Base-by-base conservation (phyloP, 2,797 vertebrate genomes). In the Cynopterus sphinx region DNA sequence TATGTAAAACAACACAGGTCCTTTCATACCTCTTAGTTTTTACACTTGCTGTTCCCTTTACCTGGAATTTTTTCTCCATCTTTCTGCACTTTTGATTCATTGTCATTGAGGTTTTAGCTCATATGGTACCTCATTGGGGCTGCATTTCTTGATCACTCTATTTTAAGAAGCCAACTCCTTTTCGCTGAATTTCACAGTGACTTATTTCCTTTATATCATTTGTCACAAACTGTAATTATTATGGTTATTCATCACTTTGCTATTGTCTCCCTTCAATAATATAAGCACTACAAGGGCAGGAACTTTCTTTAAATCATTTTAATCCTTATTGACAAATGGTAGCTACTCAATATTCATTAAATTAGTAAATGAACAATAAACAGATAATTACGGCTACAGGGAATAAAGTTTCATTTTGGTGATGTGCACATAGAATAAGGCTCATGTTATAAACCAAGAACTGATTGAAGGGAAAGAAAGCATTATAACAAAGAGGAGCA, bases 331-430 rank as follows among this genome's bases (percentile, higher is more conserved):
- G 15, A 57, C 26, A 46, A 87, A 63, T 43, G 59, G 13, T 21
- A 65, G 11, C 17, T 33, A 55, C 16, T 77, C 19, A 17, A 1
- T 87, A 70, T 78, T 70, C 57, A 17, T 46, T 94, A 78, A 82
- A 82, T 65, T 19, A 95, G 22, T 39, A 73, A 82, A 86, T 36
- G 33, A 90, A 39, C 79, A 83, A 85, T 46, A 19, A 88, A 92
- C 17, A 86, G 26, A 24, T 59, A 88, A 92, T 75, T 86, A 63
- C 41, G 7, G 39, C 13, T 77, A 24, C 61, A 86, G 6, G 9
- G 28, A 94, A 96, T 57, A 43, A 92, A 92, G 24, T 24, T 95
- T 79, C 59, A 51, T n/a, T 84, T 94, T 39, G 6, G 41, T 13
- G 24, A 51, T 36, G 5, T 61, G 43, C 78, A 90, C 2, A 85